A percentile compares a stretch with the other conserved stretches of the same genome.
Conservation (phyloP, 2,797 vertebrate species). For the Molossus alvarezi region DNA sequence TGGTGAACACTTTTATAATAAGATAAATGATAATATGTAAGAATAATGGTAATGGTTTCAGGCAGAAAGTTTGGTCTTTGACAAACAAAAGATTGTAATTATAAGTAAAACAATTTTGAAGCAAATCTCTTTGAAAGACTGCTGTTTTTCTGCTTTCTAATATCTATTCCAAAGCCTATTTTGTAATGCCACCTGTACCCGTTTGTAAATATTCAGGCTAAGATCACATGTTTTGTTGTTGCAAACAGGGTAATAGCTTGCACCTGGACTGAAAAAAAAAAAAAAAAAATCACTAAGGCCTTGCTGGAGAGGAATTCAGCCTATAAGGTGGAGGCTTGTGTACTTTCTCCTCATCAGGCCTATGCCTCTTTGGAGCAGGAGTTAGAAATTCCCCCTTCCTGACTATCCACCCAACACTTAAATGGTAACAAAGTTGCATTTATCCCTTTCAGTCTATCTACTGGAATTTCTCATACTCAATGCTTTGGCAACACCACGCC, state of each 20-base stretch:
- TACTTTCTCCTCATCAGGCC: neutral
- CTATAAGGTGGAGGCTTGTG: neutral
- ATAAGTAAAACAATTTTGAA: slow-evolving; percentile 69
- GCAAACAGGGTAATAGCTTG: slow-evolving; percentile 78
- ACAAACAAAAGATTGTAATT: slow-evolving; percentile 31
- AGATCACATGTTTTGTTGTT: slow-evolving; percentile 73
- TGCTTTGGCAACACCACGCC: neutral
- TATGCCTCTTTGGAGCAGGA: slow-evolving; percentile 1
- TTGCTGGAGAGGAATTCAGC: slow-evolving; percentile 36
- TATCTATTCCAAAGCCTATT: slow-evolving; percentile 72
- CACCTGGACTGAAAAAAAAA: slow-evolving; percentile 74
- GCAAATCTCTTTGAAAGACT: slow-evolving; percentile 44
- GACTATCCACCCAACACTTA: neutral
- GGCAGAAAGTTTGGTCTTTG: slow-evolving; percentile 33
- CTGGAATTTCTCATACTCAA: slow-evolving; percentile 13
- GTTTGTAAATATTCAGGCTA: slow-evolving; percentile 80
- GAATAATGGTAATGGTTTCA: slow-evolving; percentile 14
- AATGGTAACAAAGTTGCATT: slow-evolving; percentile 24
- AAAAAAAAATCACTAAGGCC: neutral
- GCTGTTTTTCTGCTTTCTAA: slow-evolving; percentile 70
- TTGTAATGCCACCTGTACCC: slow-evolving; percentile 79
- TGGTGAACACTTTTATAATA: neutral
- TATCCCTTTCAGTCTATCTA: neutral
- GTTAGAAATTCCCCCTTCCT: neutral
- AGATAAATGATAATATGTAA: slow-evolving; percentile 41